These are phyloP conservation scores for Hetaerina titia DNA, from an alignment of 2,888 invertebrate genomes.

Conservation along the genomic window DNA sequence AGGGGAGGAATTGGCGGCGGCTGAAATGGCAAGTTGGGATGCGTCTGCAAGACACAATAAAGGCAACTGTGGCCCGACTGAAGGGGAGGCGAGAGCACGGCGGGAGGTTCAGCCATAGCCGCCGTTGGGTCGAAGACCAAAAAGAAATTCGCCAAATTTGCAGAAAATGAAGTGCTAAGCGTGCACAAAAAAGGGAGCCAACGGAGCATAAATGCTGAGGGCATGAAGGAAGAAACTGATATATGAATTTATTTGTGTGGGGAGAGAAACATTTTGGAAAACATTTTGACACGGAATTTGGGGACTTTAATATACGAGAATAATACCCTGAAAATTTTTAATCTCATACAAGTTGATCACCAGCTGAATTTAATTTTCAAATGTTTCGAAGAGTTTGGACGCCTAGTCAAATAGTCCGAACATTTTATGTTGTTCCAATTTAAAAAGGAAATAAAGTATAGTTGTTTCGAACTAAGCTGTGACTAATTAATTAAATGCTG, in stretches of 20 bases:
- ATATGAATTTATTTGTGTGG: background rate
- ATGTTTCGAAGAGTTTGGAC: too few relatives aligned
- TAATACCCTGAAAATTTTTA: too few relatives aligned
- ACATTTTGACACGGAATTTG: too few relatives aligned
- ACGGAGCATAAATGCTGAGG: background rate
- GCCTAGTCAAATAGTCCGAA: too few relatives aligned
- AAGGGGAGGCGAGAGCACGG: background rate
- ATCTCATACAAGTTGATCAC: too few relatives aligned
- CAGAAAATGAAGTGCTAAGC: background rate
- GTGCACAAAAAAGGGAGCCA: slow-evolving; percentile 1
- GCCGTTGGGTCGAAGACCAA: background rate
- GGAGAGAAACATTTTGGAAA: too few relatives aligned
- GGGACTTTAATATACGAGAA: too few relatives aligned
- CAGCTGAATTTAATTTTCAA: too few relatives aligned
- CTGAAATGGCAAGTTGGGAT: background rate
- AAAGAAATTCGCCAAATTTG: background rate
- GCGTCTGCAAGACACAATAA: slow-evolving; percentile 31
- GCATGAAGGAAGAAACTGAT: background rate
- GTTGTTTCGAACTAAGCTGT: too few relatives aligned
- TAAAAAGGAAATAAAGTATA: too few relatives aligned
- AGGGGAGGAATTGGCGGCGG: background rate
- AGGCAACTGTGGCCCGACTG: background rate
- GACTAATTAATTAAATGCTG: too few relatives aligned
- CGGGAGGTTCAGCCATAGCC: background rate
- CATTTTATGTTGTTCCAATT: too few relatives aligned